Conservation (phyloP, 2,797 vertebrate species). For the Mormyrus proboscirostris region DNA sequence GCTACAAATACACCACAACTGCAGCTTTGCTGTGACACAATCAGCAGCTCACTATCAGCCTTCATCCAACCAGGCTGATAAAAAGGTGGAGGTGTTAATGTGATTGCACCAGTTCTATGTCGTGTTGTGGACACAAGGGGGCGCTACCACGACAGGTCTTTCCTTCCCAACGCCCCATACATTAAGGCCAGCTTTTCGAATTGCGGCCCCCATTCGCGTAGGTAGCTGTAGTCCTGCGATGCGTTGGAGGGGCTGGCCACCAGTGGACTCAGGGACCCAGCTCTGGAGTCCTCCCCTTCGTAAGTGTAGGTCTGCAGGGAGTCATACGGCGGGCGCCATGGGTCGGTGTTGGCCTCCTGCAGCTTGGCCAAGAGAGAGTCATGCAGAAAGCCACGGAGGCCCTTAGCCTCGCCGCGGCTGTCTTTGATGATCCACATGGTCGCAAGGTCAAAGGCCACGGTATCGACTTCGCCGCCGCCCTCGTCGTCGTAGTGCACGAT, state of each 20-base stretch:
- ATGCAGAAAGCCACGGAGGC: not conserved
- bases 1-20: not conserved
- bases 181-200: slow-evolving; percentile 73
- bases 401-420: not conserved
- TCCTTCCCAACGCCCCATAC: slow-evolving; percentile 40
- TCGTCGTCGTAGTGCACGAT: slow-evolving; percentile 70
- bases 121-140: not conserved
- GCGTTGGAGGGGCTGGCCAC: slow-evolving; percentile 63
- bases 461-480: slow-evolving; percentile 70
- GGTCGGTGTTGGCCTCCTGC: slow-evolving; percentile 64
- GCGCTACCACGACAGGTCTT: not conserved
- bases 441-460: slow-evolving; percentile 47
- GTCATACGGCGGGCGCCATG: slow-evolving; percentile 66
- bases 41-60: not conserved
- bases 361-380: slow-evolving; percentile 59
- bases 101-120: not conserved
- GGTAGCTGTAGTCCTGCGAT: slow-evolving; percentile 69
- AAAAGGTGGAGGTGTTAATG: not conserved
- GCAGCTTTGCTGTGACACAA: not conserved
- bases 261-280: slow-evolving; percentile 71
- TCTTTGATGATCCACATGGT: not conserved
- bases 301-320: slow-evolving; percentile 72
- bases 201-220: slow-evolving; percentile 70
- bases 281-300: slow-evolving; percentile 68
- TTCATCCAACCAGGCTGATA: not conserved